Evolutionary conservation across 2,888 invertebrate species (phyloP).

Genomic region (Pterostichus niger): DNA sequence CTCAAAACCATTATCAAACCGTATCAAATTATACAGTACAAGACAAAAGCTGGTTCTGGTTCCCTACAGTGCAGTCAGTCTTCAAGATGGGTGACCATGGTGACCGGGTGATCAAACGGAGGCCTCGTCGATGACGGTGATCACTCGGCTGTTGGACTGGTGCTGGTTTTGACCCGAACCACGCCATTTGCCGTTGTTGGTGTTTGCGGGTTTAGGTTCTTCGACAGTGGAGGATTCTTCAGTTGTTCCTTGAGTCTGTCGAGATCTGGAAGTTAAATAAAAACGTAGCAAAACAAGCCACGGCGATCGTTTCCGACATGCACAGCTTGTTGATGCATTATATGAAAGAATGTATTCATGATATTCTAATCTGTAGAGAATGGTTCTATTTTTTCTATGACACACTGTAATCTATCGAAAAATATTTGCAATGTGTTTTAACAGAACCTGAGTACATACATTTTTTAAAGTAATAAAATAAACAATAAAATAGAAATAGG

Average conservation of each 20-base stretch:
- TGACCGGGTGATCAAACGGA: conserved; percentile 77
- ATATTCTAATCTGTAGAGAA: too few species aligned
- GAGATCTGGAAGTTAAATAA: conserved; percentile 42
- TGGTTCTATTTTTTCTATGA: too few species aligned
- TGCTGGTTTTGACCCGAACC: conserved; percentile 14
- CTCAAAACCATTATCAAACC: conserved; percentile 26
- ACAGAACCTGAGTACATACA: too few species aligned
- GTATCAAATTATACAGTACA: conserved; percentile 35
- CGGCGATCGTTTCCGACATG: too few species aligned
- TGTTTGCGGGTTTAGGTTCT: conserved; percentile 26
- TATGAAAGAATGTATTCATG: too few species aligned
- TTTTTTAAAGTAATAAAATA: too few species aligned
- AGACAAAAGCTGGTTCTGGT: conserved; percentile 26
- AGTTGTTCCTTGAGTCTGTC: conserved; percentile 51
- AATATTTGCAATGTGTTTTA: too few species aligned
- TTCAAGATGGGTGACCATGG: conserved; percentile 2
- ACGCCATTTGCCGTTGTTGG: conserved; percentile 62
- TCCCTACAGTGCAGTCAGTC: conserved; percentile 48
- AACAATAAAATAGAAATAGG: too few species aligned
- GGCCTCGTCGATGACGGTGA: conserved; percentile 89
- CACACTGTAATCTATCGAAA: too few species aligned
- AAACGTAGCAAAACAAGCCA: background rate
- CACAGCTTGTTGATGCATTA: too few species aligned
- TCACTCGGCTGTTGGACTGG: conserved; percentile 78
- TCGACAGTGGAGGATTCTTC: conserved; percentile 54